These are phyloP conservation scores for Ceyx margarethae DNA, from an alignment of 2,113 vertebrate genomes.

Conservation along the genomic window DNA sequence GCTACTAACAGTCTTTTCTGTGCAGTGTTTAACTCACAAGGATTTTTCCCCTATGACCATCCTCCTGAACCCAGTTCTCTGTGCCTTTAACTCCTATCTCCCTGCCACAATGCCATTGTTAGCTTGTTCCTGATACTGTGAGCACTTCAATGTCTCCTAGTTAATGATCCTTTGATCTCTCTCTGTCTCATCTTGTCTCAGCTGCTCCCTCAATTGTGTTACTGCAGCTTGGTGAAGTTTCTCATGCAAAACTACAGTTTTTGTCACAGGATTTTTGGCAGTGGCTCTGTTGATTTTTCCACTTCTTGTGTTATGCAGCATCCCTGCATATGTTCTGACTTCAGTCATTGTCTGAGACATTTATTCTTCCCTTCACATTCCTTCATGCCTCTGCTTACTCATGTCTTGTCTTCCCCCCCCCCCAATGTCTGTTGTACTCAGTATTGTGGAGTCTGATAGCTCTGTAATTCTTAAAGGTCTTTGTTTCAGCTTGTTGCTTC, in stretches of 20 bases:
- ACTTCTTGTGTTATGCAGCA: neutral
- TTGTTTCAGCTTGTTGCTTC: neutral
- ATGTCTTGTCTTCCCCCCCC: neutral
- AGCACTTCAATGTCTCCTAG: neutral
- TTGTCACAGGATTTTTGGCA: neutral
- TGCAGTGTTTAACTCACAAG: neutral
- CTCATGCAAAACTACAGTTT: neutral
- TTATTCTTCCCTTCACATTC: neutral
- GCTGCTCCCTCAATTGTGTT: neutral
- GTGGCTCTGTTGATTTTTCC: neutral
- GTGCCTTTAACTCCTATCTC: neutral
- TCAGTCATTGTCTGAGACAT: neutral
- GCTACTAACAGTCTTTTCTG: rapidly evolving
- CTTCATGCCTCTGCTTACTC: neutral
- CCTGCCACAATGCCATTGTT: neutral
- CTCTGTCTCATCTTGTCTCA: neutral
- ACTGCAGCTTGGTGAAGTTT: neutral
- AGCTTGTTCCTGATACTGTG: neutral
- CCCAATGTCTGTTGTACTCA: neutral
- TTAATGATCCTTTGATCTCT: conserved; percentile 7
- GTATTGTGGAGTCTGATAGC: neutral
- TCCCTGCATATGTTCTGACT: neutral
- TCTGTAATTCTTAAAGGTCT: neutral
- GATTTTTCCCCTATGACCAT: neutral
- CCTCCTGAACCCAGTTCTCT: neutral